A percentile compares a stretch with the other conserved stretches of the same genome.
These are phyloP conservation scores for Drosophila suboccidentalis DNA, from an alignment of 2,888 invertebrate genomes.

Conservation along the genomic window DNA sequence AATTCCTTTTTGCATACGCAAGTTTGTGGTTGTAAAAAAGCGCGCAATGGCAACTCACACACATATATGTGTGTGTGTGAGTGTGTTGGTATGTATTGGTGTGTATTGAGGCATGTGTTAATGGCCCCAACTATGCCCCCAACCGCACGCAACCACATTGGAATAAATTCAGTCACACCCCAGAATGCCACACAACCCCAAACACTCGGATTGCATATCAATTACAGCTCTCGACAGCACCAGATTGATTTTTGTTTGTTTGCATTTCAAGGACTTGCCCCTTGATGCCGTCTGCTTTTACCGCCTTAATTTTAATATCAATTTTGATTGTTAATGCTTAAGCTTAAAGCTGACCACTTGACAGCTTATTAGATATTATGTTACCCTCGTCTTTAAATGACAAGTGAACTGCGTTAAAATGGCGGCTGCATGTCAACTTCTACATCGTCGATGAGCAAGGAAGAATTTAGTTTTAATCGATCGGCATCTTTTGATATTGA, in stretches of 20 bases:
- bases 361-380: neutral
- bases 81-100: constrained; percentile 14
- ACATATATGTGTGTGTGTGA: neutral
- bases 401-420: neutral
- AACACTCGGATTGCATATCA: constrained; percentile 64
- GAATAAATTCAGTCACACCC: constrained; percentile 42
- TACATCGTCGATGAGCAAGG: no score
- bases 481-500: no score
- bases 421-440: no score
- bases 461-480: neutral
- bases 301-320: constrained; percentile 20
- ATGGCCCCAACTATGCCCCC: constrained; percentile 38
- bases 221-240: constrained; percentile 60
- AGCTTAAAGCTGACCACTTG: constrained; percentile 7
- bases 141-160: constrained; percentile 34
- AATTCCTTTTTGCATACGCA: constrained; percentile 78
- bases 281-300: constrained; percentile 1
- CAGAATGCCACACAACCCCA: constrained; percentile 17
- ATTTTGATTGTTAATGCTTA: constrained; percentile 25
- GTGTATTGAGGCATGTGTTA: constrained; percentile 54
- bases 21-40: constrained; percentile 71
- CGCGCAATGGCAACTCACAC: constrained; percentile 24
- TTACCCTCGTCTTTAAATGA: neutral
- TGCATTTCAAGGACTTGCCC: constrained; percentile 42
- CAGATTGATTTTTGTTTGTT: constrained; percentile 71